Percentiles rank a stretch among this genome's conserved stretches.
Conservation (phyloP, 2,797 vertebrate species). For the Rhynchotus rufescens region DNA sequence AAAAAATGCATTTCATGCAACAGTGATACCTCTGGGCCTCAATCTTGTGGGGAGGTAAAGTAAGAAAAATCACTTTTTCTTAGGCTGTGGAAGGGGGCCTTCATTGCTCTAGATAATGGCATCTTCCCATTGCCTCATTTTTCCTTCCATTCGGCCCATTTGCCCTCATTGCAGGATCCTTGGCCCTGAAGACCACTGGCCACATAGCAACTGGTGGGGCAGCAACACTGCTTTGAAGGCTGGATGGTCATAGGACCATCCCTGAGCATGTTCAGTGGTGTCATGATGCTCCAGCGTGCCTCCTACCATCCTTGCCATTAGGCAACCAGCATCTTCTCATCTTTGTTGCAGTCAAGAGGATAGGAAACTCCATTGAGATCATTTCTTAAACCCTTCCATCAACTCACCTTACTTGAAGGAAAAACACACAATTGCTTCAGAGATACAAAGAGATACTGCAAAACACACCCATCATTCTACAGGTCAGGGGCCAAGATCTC, state of each 20-base stretch:
- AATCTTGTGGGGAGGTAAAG: background rate
- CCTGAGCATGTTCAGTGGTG: rapidly evolving
- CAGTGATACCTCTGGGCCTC: background rate
- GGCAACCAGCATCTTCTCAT: background rate
- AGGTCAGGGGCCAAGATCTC: background rate
- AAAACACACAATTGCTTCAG: background rate
- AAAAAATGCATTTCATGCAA: background rate
- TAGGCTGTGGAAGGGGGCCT: background rate
- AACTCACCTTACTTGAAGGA: background rate
- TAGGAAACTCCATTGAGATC: background rate
- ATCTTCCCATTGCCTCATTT: background rate
- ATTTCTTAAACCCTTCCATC: background rate
- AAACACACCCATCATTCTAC: rapidly evolving
- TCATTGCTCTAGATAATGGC: background rate
- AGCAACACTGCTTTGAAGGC: background rate
- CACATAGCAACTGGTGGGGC: background rate
- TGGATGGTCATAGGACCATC: background rate
- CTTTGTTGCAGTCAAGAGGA: rapidly evolving
- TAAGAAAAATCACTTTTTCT: background rate
- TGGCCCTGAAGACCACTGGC: background rate
- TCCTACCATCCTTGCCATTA: background rate
- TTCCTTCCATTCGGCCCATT: background rate
- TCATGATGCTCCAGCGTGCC: background rate
- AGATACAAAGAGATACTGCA: background rate
- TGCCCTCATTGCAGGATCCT: background rate